Percentiles rank a stretch among this genome's conserved stretches.
These are phyloP conservation scores for Bathynomus jamesi DNA, from an alignment of 1,140 invertebrate genomes.

Conservation along the genomic window DNA sequence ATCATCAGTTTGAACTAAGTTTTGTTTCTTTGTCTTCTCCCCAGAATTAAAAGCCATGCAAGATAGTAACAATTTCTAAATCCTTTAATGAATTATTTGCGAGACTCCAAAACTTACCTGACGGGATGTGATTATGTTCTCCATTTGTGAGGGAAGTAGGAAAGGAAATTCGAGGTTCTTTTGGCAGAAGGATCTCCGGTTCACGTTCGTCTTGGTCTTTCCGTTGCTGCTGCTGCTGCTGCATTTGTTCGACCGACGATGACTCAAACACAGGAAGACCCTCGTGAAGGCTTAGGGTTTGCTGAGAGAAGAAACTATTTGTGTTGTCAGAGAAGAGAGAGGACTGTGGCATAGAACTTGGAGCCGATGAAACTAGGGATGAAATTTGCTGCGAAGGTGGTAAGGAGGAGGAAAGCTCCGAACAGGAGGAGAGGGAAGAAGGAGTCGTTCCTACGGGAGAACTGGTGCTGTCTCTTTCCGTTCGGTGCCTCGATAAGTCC, in stretches of 20 bases:
- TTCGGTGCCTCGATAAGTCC: conserved; percentile 6
- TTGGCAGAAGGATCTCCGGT: no score
- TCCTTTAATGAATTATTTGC: no score
- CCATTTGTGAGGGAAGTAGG: no score
- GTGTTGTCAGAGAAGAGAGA: conserved; percentile 32
- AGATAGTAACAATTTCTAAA: no score
- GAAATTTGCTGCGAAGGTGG: conserved; percentile 21
- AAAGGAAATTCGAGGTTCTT: no score
- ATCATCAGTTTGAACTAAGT: no score
- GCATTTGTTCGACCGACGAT: not conserved
- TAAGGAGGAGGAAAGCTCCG: conserved; percentile 20
- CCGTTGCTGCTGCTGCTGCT: no score
- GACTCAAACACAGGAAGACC: not conserved
- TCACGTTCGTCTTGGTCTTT: no score
- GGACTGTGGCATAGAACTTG: not conserved
- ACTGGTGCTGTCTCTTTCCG: conserved; percentile 4
- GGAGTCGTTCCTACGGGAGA: conserved; percentile 24
- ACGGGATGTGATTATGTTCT: not conserved
- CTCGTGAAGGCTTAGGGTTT: not conserved
- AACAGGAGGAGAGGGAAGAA: conserved; percentile 26
- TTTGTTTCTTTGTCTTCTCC: no score
- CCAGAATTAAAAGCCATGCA: no score
- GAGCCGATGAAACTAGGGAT: conserved; percentile 8
- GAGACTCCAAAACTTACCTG: no score
- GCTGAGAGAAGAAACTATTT: conserved; percentile 34